These are phyloP conservation scores for Vanacampus margaritifer DNA, from an alignment of 2,113 vertebrate genomes.

Conservation along the genomic window DNA sequence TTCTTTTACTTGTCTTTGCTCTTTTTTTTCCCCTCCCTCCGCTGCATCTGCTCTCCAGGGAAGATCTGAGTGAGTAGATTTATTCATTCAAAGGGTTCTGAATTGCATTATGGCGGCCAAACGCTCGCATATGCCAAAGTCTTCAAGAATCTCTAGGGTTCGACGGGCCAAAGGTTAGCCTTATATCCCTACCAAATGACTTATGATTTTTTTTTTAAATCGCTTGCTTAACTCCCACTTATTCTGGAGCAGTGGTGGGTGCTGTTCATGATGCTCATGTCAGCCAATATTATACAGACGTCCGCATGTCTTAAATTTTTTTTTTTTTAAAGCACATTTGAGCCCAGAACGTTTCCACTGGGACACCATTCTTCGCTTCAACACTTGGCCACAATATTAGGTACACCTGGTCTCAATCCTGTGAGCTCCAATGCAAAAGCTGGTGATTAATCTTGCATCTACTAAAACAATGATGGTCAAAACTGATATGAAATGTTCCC, in stretches of 20 bases:
- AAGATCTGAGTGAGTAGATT: constrained; percentile 68
- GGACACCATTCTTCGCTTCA: neutral
- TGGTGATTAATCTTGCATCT: neutral
- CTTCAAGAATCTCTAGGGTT: constrained; percentile 57
- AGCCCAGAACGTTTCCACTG: neutral
- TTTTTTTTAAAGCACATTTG: too few relatives aligned
- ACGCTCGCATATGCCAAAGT: constrained; percentile 66
- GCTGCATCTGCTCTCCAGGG: constrained; percentile 51
- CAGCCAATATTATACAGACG: constrained; percentile 45
- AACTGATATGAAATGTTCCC: neutral
- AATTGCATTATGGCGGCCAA: constrained; percentile 63
- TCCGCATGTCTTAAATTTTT: constrained; percentile 17
- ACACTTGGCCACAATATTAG: neutral
- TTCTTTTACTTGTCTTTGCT: constrained; percentile 37
- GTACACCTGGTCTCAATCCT: neutral
- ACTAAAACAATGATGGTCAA: neutral
- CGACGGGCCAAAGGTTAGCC: constrained; percentile 60
- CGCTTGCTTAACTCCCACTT: constrained; percentile 45
- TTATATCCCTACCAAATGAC: constrained; percentile 66
- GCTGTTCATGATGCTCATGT: constrained; percentile 31
- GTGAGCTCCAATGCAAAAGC: neutral
- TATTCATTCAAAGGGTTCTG: constrained; percentile 69
- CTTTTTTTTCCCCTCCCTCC: constrained; percentile 30
- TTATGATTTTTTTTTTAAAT: constrained; percentile 61
- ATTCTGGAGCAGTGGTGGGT: constrained; percentile 33